Conservation (phyloP, 2,113 vertebrate species). For the Manacus vitellinus region DNA sequence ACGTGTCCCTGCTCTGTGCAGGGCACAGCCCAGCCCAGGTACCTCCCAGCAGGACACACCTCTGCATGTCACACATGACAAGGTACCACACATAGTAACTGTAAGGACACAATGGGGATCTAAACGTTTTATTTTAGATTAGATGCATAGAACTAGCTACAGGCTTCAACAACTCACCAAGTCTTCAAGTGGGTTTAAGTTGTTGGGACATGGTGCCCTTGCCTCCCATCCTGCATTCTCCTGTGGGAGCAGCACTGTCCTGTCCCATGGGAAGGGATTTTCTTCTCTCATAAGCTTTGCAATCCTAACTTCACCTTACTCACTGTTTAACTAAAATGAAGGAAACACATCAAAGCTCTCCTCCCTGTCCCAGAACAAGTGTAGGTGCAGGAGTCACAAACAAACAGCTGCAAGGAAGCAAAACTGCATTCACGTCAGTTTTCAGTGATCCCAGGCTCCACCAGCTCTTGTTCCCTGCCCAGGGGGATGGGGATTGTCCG, state of each 20-base stretch:
- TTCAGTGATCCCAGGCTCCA: background rate
- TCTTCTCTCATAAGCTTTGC: background rate
- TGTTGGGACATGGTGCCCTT: background rate
- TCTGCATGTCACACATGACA: background rate
- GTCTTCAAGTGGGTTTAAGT: background rate
- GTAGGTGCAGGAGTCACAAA: background rate
- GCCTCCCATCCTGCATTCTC: background rate
- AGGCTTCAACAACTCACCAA: background rate
- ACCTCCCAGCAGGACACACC: background rate
- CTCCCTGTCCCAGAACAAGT: background rate
- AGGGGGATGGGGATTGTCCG: background rate
- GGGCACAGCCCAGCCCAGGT: background rate
- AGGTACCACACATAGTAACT: background rate
- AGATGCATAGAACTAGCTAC: background rate
- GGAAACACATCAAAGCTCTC: background rate
- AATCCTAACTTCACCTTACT: background rate
- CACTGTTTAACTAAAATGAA: background rate
- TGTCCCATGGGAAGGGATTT: background rate
- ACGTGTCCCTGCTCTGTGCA: accelerated
- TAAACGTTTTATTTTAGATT: background rate
- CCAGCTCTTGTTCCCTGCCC: background rate
- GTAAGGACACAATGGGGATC: background rate
- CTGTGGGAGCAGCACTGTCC: background rate
- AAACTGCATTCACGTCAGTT: background rate
- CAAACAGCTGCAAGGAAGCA: background rate